These are phyloP conservation scores for Ooceraea biroi DNA, from an alignment of 1,140 invertebrate genomes.

Conservation along the genomic window DNA sequence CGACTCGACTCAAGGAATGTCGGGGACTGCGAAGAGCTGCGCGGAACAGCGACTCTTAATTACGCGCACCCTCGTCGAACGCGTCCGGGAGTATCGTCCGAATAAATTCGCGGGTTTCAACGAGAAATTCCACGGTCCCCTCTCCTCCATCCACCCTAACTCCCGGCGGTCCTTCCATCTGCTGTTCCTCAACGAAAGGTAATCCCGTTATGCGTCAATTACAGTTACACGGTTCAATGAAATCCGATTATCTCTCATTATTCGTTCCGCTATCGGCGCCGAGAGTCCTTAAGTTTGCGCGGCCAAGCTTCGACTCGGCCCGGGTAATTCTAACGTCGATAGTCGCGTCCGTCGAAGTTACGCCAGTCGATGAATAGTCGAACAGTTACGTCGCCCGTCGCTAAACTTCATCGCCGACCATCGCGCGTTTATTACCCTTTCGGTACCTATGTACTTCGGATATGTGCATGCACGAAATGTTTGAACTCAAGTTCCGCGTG, in stretches of 20 bases:
- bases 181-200: slow-evolving; percentile 3
- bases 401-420: slow-evolving; percentile 12
- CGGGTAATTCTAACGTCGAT: slow-evolving; percentile 38
- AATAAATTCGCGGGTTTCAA: slow-evolving; percentile 35
- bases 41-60: slow-evolving; percentile 33
- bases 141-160: too few species aligned
- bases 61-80: slow-evolving; percentile 34
- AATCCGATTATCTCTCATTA: slow-evolving; percentile 63
- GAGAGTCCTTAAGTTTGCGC: slow-evolving; percentile 48
- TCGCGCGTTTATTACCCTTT: neutral
- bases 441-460: neutral
- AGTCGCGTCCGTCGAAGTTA: slow-evolving; percentile 15
- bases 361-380: slow-evolving; percentile 6
- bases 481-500: too few species aligned
- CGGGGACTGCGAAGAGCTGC: neutral
- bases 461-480: too few species aligned
- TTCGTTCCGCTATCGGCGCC: slow-evolving; percentile 50
- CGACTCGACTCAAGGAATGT: slow-evolving; percentile 1
- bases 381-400: neutral
- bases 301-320: neutral
- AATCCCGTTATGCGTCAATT: slow-evolving; percentile 58
- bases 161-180: neutral
- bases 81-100: slow-evolving; percentile 34
- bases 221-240: slow-evolving; percentile 60
- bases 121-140: neutral